phyloP scores from a whole-genome alignment of 2,113 vertebrate genomes.

The Picathartes gymnocephalus region DNA sequence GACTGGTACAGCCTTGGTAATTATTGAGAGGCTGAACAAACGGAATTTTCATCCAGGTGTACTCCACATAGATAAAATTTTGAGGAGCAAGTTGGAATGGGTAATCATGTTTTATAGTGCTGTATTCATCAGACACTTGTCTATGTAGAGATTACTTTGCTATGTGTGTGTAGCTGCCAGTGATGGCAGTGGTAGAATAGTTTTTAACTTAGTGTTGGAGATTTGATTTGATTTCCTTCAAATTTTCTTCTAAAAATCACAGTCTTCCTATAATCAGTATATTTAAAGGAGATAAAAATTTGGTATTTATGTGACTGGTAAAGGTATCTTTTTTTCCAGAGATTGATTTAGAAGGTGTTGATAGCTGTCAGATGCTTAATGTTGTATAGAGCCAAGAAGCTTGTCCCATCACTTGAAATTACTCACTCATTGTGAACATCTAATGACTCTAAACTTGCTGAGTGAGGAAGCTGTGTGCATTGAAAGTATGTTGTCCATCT shows the following conservation, averaged over 20 bases:
- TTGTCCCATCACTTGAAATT: neutral
- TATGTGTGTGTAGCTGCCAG: neutral
- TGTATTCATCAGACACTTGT: neutral
- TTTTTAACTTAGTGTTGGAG: neutral
- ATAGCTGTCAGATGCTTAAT: neutral
- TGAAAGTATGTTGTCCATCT: neutral
- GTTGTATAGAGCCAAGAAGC: neutral
- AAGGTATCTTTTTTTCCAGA: neutral
- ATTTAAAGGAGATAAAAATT: neutral
- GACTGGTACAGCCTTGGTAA: neutral
- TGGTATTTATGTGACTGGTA: neutral
- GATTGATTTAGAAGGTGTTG: neutral
- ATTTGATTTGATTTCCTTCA: neutral
- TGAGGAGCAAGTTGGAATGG: neutral
- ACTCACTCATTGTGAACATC: neutral
- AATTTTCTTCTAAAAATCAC: neutral
- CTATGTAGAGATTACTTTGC: neutral
- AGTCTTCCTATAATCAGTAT: neutral
- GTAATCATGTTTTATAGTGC: neutral
- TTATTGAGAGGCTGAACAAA: neutral
- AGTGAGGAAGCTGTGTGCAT: accelerated
- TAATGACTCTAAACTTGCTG: neutral
- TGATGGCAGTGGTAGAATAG: neutral
- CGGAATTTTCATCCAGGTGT: neutral
- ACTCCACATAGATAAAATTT: neutral